Evolutionary conservation across 2,113 vertebrate species (phyloP).

Genomic region (Circaetus cinerascens): DNA sequence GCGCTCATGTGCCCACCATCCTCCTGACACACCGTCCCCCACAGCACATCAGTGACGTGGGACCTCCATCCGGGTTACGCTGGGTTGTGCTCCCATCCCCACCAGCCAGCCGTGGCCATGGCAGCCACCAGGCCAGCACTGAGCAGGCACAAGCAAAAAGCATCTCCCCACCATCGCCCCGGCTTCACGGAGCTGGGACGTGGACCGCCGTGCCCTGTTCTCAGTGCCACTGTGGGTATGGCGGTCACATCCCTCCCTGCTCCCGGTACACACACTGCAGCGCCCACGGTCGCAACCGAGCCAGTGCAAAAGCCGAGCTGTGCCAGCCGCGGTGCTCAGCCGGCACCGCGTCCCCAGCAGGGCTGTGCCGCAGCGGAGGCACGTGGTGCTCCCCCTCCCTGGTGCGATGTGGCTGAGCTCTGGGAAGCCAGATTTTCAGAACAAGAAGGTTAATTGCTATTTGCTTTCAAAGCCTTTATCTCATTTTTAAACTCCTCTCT

Average conservation of each 20-base stretch:
- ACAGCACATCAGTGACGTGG: neutral
- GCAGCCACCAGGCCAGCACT: neutral
- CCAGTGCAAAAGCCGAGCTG: rapidly evolving
- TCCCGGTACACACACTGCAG: rapidly evolving
- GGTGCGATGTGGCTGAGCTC: neutral
- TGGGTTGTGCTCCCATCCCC: neutral
- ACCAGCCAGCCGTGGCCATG: rapidly evolving
- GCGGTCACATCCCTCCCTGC: neutral
- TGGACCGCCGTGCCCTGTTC: neutral
- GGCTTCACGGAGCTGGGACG: rapidly evolving
- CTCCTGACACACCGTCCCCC: neutral
- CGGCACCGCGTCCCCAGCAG: neutral
- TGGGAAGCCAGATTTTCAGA: neutral
- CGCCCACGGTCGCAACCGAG: rapidly evolving
- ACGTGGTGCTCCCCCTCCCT: neutral
- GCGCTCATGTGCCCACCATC: neutral
- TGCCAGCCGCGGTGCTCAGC: neutral
- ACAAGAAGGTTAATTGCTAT: conserved; percentile 18
- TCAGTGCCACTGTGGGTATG: neutral
- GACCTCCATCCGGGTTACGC: neutral
- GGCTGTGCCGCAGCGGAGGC: neutral
- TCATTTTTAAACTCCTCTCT: neutral
- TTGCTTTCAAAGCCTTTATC: neutral
- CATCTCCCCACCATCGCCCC: rapidly evolving
- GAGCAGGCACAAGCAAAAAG: neutral